phyloP scores from a whole-genome alignment of 2,797 vertebrate genomes.

The Xenopus petersii region DNA sequence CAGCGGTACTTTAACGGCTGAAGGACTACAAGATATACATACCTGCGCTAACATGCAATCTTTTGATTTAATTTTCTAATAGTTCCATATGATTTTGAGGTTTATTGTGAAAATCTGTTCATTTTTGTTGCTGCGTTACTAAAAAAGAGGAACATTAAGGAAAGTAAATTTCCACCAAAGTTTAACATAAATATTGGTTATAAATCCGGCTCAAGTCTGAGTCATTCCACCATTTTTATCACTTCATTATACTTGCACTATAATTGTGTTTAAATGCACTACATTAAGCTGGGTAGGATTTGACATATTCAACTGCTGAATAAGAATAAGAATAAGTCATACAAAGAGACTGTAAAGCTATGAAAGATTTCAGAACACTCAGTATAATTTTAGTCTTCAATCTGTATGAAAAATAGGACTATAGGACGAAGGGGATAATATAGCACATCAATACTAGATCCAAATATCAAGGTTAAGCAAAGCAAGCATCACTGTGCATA shows the following conservation, averaged over 20 bases:
- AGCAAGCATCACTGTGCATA: neutral
- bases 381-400: constrained; percentile 13
- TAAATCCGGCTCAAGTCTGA: constrained; percentile 15
- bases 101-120: neutral
- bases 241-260: constrained; percentile 8
- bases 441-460: constrained; percentile 1
- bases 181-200: constrained; percentile 12
- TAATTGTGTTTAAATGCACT: constrained; percentile 18
- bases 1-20: too few relatives aligned
- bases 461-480: too few relatives aligned
- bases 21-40: too few relatives aligned
- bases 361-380: constrained; percentile 5
- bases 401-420: constrained; percentile 12
- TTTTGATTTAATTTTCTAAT: too few relatives aligned
- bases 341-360: constrained; percentile 17
- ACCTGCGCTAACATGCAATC: too few relatives aligned
- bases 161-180: constrained; percentile 16
- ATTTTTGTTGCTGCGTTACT: too few relatives aligned
- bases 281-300: constrained; percentile 31
- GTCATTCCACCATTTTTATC: constrained; percentile 19
- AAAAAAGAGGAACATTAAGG: neutral
- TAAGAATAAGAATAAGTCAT: constrained; percentile 42
- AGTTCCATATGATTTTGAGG: constrained; percentile 9
- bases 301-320: constrained; percentile 20
- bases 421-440: neutral